Evolutionary conservation across 37 sponge, comb jelly and placozoan species (phyloP), one percentile per base, ranked within the genome.

Genomic region (Hormiphora californensis): DNA sequence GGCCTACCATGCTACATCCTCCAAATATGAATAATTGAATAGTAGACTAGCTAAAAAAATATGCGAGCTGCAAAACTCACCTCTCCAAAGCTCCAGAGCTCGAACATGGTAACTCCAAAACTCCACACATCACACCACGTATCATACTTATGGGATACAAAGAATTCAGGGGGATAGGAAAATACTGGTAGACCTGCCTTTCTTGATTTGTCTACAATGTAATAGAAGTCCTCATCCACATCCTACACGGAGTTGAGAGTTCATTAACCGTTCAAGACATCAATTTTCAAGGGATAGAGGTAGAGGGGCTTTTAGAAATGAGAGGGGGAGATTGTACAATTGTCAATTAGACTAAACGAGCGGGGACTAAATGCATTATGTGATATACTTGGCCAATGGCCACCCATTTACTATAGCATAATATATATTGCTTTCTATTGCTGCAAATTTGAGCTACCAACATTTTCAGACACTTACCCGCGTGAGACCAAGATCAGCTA

Each of bases 61-160:
- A 17, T 17, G 9, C 12, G 15, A 9, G 9, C n/a, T 4, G 7
- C 27, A 21, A 5, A 30, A 67, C 68, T 8, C 43, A 73, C 81
- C 44, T 73, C 81, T 39, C 81, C 81, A 41, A 43, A 36, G 23
- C 46, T 43, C 81, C 81, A 73, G 46, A 73, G 40, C 44, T 73
- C 81, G 46, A 41, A 73, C 81, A 73, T 73, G n/a, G 81, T 73
- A 3, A 73, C 81, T 36, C 81, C 81, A 28, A 43, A 73, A 73
- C 81, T 73, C 81, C 81, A 73, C n/a, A 73, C 81, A 40, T 73
- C 81, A 28, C 81, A 73, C 46, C 43, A 73, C 81, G 40, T 73
- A 46, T 73, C 81, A 46, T 40, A 73, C 27, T 73, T 73, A 7
- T 40, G 17, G 81, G 40, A 43, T 23, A 30, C 19, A 46, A 73